Percentiles rank a stretch among this genome's conserved stretches.
These are phyloP conservation scores for Aphis gossypii DNA, from an alignment of 1,140 invertebrate genomes.

Conservation along the genomic window DNA sequence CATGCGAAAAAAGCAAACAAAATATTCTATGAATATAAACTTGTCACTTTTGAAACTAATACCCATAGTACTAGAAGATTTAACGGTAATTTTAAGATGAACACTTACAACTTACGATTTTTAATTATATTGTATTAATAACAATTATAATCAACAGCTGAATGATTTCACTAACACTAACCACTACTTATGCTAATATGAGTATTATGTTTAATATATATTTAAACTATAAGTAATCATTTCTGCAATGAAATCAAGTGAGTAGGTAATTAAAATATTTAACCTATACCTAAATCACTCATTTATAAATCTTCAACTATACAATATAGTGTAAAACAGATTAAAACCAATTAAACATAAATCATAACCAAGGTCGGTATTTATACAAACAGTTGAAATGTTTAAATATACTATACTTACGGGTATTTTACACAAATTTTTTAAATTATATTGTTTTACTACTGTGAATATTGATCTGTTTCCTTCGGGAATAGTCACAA, in stretches of 20 bases:
- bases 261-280: not conserved
- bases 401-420: too few species aligned
- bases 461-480: not conserved
- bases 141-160: not conserved
- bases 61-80: not conserved
- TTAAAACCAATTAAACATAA: not conserved
- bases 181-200: not conserved
- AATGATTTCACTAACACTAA: not conserved
- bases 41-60: not conserved
- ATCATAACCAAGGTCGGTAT: not conserved
- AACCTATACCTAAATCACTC: not conserved
- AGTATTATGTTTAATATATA: too few species aligned
- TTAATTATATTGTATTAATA: not conserved
- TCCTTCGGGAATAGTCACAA: not conserved
- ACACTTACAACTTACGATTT: not conserved
- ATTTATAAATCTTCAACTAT: not conserved
- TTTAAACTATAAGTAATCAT: not conserved
- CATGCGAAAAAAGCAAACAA: not conserved
- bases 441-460: not conserved
- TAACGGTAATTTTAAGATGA: not conserved
- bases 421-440: not conserved
- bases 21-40: not conserved
- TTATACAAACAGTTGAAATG: not conserved
- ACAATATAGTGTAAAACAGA: not conserved
- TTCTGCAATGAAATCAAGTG: not conserved